Conservation (phyloP, 2,888 invertebrate genomes). For the Campopleginae sp. region DNA sequence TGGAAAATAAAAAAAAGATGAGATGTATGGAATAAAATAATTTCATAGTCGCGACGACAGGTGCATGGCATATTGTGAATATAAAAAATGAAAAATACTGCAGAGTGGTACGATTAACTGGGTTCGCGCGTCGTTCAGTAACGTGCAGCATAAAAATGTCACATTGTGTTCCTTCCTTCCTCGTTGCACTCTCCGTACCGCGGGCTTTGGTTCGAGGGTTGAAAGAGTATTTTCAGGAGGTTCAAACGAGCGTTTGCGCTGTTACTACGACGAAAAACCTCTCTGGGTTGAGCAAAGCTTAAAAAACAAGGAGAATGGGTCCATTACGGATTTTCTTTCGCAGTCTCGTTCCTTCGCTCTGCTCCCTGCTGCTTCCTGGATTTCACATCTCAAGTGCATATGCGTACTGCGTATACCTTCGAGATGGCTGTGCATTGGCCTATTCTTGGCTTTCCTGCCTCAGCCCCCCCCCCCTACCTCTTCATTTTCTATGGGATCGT, state of each 20-base stretch:
- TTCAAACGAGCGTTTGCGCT: constrained; percentile 29
- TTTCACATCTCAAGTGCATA: constrained; percentile 5
- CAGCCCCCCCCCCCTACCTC: constrained; percentile 38
- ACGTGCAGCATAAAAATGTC: neutral
- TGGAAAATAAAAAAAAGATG: neutral
- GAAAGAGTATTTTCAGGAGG: constrained; percentile 24
- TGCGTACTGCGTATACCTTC: neutral
- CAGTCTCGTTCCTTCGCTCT: neutral
- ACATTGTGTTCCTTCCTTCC: neutral
- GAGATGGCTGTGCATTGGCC: constrained; percentile 20
- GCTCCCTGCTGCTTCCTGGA: neutral
- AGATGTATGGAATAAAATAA: neutral
- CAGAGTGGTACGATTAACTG: constrained; percentile 29
- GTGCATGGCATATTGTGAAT: neutral
- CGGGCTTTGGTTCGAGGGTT: constrained; percentile 26
- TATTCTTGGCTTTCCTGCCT: constrained; percentile 28
- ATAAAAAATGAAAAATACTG: constrained; percentile 16
- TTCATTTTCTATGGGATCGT: constrained; percentile 34
- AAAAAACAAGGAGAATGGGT: constrained; percentile 5
- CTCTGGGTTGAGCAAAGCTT: constrained; percentile 5
- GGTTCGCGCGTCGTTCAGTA: constrained; percentile 20
- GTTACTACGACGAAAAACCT: constrained; percentile 33
- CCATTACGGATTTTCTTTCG: constrained; percentile 3
- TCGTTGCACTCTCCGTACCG: neutral
- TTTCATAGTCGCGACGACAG: neutral